Evolutionary conservation across 2,888 invertebrate genomes (phyloP).

Genomic region (Agrochola lychnidis): DNA sequence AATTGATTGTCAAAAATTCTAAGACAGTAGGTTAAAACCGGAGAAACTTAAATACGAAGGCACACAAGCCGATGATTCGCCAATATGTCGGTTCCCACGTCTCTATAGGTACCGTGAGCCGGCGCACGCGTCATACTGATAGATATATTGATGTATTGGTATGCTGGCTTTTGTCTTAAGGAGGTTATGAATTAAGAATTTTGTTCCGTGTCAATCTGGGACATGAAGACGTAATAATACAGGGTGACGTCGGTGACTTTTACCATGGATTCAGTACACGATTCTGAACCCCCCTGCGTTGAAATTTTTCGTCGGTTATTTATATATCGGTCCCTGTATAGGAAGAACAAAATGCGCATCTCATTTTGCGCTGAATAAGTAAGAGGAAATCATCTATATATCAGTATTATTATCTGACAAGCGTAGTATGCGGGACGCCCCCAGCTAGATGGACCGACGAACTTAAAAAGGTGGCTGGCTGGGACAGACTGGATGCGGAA

Average conservation of each 20-base stretch:
- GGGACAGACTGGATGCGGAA: too few species aligned
- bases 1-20: not conserved
- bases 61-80: slow-evolving; percentile 39
- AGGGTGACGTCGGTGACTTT: too few species aligned
- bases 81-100: slow-evolving; percentile 65
- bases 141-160: slow-evolving; percentile 29
- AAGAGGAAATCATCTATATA: not conserved
- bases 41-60: slow-evolving; percentile 46
- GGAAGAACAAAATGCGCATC: not conserved
- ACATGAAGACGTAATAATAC: not conserved
- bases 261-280: too few species aligned
- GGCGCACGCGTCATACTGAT: slow-evolving; percentile 13
- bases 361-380: not conserved
- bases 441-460: too few species aligned
- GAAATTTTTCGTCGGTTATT: too few species aligned
- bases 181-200: slow-evolving; percentile 33
- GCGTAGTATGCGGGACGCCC: too few species aligned
- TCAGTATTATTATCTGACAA: too few species aligned
- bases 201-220: slow-evolving; percentile 21
- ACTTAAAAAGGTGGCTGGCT: too few species aligned
- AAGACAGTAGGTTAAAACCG: slow-evolving; percentile 35
- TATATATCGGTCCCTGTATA: too few species aligned
- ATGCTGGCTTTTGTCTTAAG: slow-evolving; percentile 32
- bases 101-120: slow-evolving; percentile 26
- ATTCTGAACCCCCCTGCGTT: too few species aligned